These are phyloP conservation scores for Bujurquina vittata DNA, from an alignment of 2,113 vertebrate genomes.

Conservation along the genomic window DNA sequence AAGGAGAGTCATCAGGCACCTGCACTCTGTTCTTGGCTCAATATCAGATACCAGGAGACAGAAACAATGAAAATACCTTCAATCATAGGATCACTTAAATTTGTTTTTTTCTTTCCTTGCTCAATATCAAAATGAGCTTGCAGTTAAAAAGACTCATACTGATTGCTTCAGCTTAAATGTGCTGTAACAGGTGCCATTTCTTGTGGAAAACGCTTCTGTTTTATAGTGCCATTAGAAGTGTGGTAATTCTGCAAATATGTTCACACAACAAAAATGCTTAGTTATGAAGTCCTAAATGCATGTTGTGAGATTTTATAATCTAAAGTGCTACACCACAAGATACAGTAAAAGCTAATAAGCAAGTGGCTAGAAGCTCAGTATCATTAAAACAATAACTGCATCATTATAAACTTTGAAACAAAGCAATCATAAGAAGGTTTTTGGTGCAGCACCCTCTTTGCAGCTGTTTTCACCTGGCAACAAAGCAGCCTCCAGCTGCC, in stretches of 20 bases:
- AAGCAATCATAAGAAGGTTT: not conserved
- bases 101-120: conserved; percentile 3
- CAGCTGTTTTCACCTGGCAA: not conserved
- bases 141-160: not conserved
- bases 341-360: conserved; percentile 6
- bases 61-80: conserved; percentile 41
- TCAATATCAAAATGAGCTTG: conserved; percentile 35
- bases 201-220: not conserved
- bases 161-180: not conserved
- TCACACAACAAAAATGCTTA: not conserved
- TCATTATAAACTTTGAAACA: conserved; percentile 7
- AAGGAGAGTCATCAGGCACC: conserved; percentile 61
- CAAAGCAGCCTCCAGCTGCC: not conserved
- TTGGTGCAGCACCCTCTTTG: too few relatives aligned
- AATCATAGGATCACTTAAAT: conserved; percentile 31
- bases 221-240: not conserved
- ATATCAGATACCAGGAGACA: conserved; percentile 43
- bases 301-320: conserved; percentile 18
- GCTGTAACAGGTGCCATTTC: not conserved
- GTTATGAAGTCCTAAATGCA: conserved; percentile 7
- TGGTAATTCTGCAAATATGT: not conserved
- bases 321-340: conserved; percentile 12
- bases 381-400: not conserved
- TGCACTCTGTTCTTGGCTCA: conserved; percentile 58
- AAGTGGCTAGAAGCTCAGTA: not conserved